Base-by-base conservation (phyloP, 2,888 invertebrate species). In the Torymus texanus region DNA sequence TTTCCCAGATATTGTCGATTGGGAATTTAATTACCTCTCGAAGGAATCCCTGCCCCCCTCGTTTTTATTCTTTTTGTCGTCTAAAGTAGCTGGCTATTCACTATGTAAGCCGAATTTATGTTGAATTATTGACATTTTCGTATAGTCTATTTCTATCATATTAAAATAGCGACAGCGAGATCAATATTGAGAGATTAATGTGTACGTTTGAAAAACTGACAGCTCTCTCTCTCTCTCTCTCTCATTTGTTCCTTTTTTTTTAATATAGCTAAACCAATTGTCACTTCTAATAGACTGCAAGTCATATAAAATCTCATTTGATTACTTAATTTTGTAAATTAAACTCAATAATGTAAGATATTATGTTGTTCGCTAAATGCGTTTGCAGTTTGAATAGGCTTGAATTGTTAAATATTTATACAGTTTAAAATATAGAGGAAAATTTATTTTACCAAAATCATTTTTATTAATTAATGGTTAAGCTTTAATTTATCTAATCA, bases 401-500 rank as follows among this genome's bases (percentile, higher is more conserved):
- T 72, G 16, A 73, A 74, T 79, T 79, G 76, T 81, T 81, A 55
- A 68, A 71, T 77, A 61, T 74, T 73, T 79, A 65, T 79, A 67
- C 76, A 79, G 66, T 75, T 75, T 79, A 59, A 59, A 51, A 24
- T 59, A 16, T 59, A 16, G 65, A 77, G 62, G 29, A 77, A 74
- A 76, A 70, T 72, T 72, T 76, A 68, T 70, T 81, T 75, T 73
- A 79, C 73, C 70, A 76, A 81, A 77, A 73, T 75, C 29, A 56
- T 41, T 73, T 73, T 68, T 76, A 76, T 76, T 79, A 73, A 75
- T 78, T 75, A 74, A 74, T 80, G 55, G 50, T 13, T 79, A 81
- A 81, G 79, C 81, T 81, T 81, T 81, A 81, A 81, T 73, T 81
- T 61, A 72, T 79, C 73, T 78, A 68, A 72, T 81, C 72, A 63